These are phyloP conservation scores for Saccostrea glomerata DNA, from an alignment of 1,140 invertebrate genomes.

Conservation along the genomic window DNA sequence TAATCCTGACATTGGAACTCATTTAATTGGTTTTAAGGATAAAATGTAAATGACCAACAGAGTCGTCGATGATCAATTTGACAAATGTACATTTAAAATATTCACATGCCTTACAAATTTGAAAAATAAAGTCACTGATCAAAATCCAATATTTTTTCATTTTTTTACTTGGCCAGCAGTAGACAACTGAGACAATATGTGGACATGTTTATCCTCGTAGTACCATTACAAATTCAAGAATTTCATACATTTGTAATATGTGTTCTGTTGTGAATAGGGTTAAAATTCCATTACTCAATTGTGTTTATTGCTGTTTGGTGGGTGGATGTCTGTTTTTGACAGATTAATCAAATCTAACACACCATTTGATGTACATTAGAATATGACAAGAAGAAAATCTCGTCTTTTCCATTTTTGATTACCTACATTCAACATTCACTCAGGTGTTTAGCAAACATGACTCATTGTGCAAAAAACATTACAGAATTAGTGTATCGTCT, in stretches of 20 bases:
- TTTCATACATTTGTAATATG: background rate
- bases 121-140: no score
- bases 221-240: background rate
- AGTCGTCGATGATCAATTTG: background rate
- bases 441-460: constrained; percentile 24
- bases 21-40: constrained; percentile 40
- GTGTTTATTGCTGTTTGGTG: background rate
- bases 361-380: background rate
- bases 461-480: constrained; percentile 34
- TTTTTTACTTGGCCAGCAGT: no score
- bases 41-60: constrained; percentile 35
- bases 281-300: background rate
- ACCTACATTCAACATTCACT: constrained; percentile 24
- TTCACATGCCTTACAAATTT: background rate
- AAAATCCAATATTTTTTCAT: no score
- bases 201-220: no score
- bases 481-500: constrained; percentile 26
- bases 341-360: constrained; percentile 22
- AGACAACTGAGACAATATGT: no score
- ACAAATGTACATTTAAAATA: background rate
- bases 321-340: constrained; percentile 18
- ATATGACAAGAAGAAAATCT: background rate
- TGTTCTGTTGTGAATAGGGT: background rate
- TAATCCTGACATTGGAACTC: constrained; percentile 12
- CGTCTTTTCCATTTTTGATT: constrained; percentile 13